Evolutionary conservation across 1,140 invertebrate species (phyloP).

Genomic region (Amyelois transitella): DNA sequence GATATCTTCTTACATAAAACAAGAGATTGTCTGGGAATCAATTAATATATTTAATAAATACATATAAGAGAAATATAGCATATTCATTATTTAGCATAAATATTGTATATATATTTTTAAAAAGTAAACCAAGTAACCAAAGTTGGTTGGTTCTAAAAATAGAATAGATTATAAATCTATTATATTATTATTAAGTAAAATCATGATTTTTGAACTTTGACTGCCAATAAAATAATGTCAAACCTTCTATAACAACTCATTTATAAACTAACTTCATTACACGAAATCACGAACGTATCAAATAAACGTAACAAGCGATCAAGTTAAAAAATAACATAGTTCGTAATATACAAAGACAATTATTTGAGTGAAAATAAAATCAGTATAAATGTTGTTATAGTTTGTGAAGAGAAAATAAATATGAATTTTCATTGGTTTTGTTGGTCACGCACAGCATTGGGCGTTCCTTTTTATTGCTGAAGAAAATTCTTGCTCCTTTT

Average conservation of each 20-base stretch:
- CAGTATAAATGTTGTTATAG: conserved; percentile 17
- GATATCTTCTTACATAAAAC: too few relatives aligned
- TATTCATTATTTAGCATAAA: too few relatives aligned
- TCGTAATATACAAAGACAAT: background rate
- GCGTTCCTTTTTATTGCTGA: conserved; percentile 55
- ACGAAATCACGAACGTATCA: background rate
- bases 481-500: conserved; percentile 58
- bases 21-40: too few relatives aligned
- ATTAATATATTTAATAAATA: too few relatives aligned
- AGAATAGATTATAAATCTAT: too few relatives aligned
- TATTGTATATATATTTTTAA: too few relatives aligned
- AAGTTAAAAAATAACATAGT: background rate
- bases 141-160: too few relatives aligned
- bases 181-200: too few relatives aligned
- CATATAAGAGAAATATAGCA: too few relatives aligned
- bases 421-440: conserved; percentile 47
- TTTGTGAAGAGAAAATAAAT: conserved; percentile 53
- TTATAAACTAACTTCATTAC: background rate
- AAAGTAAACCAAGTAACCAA: too few relatives aligned
- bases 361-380: background rate
- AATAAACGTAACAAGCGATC: background rate
- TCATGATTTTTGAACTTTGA: too few relatives aligned
- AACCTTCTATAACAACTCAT: background rate
- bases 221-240: too few relatives aligned
- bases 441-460: conserved; percentile 57